phyloP scores from a whole-genome alignment of 2,888 invertebrate species.

The Lydus trimaculatus region DNA sequence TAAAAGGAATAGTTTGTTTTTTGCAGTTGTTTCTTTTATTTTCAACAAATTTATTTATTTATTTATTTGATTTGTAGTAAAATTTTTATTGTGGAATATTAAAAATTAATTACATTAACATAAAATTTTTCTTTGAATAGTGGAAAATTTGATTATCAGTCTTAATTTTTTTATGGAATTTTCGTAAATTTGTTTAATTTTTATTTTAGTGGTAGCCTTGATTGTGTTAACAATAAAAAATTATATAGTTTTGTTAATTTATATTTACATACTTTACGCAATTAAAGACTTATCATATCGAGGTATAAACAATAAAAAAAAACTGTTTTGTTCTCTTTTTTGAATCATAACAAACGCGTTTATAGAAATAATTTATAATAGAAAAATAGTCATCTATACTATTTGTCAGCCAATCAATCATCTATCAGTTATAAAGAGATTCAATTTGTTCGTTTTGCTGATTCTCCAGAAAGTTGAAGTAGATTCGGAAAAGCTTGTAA shows the following conservation, averaged over 20 bases:
- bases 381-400: no score
- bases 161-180: background rate
- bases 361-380: no score
- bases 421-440: no score
- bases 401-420: no score
- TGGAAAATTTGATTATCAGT: background rate
- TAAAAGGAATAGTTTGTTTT: background rate
- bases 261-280: background rate
- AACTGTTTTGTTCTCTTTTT: no score
- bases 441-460: no score
- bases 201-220: background rate
- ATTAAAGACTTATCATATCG: background rate
- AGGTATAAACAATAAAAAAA: no score
- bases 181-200: background rate
- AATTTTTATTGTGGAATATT: background rate
- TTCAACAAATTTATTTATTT: background rate
- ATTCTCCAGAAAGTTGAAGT: no score
- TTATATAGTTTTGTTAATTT: background rate
- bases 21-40: background rate
- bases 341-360: no score
- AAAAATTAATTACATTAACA: background rate
- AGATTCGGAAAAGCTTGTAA: no score
- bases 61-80: background rate
- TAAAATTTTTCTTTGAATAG: background rate
- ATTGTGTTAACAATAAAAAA: background rate